These are phyloP conservation scores for Alsophila aescularia DNA, from an alignment of 2,888 invertebrate genomes.

Conservation along the genomic window DNA sequence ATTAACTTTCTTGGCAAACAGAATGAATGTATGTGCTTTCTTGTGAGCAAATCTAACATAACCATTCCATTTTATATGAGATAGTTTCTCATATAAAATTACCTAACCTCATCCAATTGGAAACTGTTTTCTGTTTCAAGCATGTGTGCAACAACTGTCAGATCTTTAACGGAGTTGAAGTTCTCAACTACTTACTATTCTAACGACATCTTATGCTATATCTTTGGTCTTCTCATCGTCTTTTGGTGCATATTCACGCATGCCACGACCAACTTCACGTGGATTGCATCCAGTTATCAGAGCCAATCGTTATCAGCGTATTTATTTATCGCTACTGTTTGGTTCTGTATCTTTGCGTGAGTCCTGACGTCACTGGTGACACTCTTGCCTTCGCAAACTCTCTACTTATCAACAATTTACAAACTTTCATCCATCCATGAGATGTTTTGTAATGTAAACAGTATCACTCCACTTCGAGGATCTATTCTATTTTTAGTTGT, in stretches of 20 bases:
- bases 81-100: no score
- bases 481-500: constrained; percentile 75
- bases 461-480: constrained; percentile 63
- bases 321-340: constrained; percentile 76
- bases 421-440: constrained; percentile 56
- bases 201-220: neutral
- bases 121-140: neutral
- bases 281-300: constrained; percentile 67
- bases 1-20: constrained; percentile 13
- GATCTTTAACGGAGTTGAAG: neutral
- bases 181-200: neutral
- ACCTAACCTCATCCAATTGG: constrained; percentile 31
- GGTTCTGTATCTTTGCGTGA: constrained; percentile 74
- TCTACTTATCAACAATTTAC: constrained; percentile 30
- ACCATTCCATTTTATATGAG: neutral
- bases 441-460: constrained; percentile 62
- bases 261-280: constrained; percentile 42
- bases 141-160: constrained; percentile 3
- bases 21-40: constrained; percentile 1
- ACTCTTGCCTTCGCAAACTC: constrained; percentile 28
- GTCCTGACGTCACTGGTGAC: constrained; percentile 60
- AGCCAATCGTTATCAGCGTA: constrained; percentile 69
- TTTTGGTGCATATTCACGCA: constrained; percentile 11
- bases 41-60: constrained; percentile 7
- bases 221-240: neutral